Evolutionary conservation across 2,797 vertebrate species (phyloP), one percentile per base, ranked within the genome.

Genomic region (Acanthurus leucopareius): DNA sequence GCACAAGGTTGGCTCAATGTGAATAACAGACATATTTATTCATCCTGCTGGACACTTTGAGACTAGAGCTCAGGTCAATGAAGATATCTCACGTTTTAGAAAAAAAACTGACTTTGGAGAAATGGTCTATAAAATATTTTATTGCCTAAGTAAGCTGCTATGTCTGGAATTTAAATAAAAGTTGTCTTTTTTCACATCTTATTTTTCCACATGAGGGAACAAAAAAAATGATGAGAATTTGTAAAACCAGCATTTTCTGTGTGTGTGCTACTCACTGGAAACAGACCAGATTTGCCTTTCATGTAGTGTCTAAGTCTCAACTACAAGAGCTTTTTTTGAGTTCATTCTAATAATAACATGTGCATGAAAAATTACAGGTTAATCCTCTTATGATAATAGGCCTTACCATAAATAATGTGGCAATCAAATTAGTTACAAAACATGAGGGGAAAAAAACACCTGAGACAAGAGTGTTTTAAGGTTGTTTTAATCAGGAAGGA

Each of bases 1-100:
- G 62, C 22, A 8, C 82, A 90, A 91, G 88, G 85, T 91, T 88
- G 87, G 80, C 83, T 93, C 77, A 81, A 78, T 87, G 89, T 89
- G 89, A 93, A 80, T 66, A 78, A 85, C 74, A 58, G 83, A 32
- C 28, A 32, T 32, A 32, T 32, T 32, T 32, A 20, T 60, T 81
- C 83, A 84, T 83, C 62, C 84, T 80, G 75, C 75, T 81, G 78
- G 57, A 86, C 75, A 73, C 75, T 84, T 67, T 77, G 86, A 91
- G 91, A 89, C 77, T 52, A 67, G 84, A 92, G 81, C 80, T 72
- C 45, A 38, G 72, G 77, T 84, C 72, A 90, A 77, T 71, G 64
- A 68, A 67, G 1, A 51, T 42, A 83, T 88, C 75, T 75, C 61
- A 75, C 38, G 49, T 63, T 79, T 56, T 67, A 63, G 64, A 75